Conservation (phyloP, 2,888 invertebrate species). For the Tenthredo livida region DNA sequence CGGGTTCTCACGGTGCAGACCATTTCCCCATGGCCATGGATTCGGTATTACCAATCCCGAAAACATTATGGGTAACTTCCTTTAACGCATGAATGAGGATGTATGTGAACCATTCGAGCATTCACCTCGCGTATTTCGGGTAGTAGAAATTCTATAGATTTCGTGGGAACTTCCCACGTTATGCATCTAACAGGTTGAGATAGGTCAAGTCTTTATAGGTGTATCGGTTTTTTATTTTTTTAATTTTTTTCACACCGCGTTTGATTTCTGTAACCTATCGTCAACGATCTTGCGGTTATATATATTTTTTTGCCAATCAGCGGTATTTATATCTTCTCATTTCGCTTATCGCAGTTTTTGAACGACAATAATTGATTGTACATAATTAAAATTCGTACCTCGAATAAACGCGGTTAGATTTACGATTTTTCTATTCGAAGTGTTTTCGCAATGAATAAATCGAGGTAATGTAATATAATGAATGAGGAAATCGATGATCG, state of each 20-base stretch:
- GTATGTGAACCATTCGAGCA: slow-evolving; percentile 61
- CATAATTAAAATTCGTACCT: neutral
- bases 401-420: neutral
- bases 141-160: slow-evolving; percentile 45
- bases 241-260: neutral
- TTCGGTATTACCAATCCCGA: slow-evolving; percentile 67
- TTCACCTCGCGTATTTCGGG: slow-evolving; percentile 67
- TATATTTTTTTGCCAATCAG: neutral
- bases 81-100: slow-evolving; percentile 68
- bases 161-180: slow-evolving; percentile 52
- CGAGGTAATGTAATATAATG: neutral
- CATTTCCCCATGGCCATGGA: slow-evolving; percentile 70
- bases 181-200: slow-evolving; percentile 43
- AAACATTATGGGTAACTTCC: slow-evolving; percentile 64
- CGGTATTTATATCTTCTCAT: neutral
- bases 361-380: neutral
- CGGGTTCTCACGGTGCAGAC: slow-evolving; percentile 64
- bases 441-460: neutral
- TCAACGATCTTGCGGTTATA: neutral
- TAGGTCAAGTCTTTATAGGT: slow-evolving; percentile 39
- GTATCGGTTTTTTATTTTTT: neutral
- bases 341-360: neutral
- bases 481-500: neutral
- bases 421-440: neutral
- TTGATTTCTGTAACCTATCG: neutral